These are phyloP conservation scores for Rhodeus uyekii DNA, from an alignment of 2,797 vertebrate genomes.

Conservation along the genomic window DNA sequence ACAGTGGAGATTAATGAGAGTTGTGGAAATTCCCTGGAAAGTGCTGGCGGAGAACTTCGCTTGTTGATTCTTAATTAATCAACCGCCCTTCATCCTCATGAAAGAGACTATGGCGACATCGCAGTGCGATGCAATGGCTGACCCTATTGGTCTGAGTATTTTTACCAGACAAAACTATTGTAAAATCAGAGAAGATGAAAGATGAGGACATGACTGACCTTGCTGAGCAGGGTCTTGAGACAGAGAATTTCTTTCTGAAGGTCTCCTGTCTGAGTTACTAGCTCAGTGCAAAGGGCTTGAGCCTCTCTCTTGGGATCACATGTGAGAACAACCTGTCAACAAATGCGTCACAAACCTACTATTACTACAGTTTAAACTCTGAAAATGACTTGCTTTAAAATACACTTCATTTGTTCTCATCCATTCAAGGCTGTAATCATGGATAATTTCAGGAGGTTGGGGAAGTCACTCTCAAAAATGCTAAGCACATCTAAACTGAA, in stretches of 20 bases:
- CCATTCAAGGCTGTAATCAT: background rate
- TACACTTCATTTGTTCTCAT: background rate
- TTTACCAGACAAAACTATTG: conserved; percentile 37
- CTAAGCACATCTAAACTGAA: background rate
- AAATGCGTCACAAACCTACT: background rate
- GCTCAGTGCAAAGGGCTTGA: conserved; percentile 78
- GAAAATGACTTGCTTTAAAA: background rate
- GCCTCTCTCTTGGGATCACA: conserved; percentile 81
- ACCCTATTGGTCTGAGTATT: conserved; percentile 78
- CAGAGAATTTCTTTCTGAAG: conserved; percentile 84
- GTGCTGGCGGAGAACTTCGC: conserved; percentile 40
- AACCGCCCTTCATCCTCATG: conserved; percentile 58
- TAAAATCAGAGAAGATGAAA: conserved; percentile 45
- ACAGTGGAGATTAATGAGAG: conserved; percentile 29
- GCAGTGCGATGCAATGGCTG: conserved; percentile 91
- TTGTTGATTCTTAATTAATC: background rate
- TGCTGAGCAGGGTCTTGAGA: conserved; percentile 80
- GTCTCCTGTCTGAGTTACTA: conserved; percentile 77
- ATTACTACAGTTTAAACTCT: background rate
- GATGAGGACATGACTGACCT: conserved; percentile 74
- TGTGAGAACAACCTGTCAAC: conserved; percentile 80
- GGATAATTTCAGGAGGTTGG: background rate
- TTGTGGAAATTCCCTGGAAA: conserved; percentile 35
- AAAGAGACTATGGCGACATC: conserved; percentile 80
- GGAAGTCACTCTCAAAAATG: background rate